Evolutionary conservation across 2,888 invertebrate genomes (phyloP).

Genomic region (Dolichopus griseipennis): DNA sequence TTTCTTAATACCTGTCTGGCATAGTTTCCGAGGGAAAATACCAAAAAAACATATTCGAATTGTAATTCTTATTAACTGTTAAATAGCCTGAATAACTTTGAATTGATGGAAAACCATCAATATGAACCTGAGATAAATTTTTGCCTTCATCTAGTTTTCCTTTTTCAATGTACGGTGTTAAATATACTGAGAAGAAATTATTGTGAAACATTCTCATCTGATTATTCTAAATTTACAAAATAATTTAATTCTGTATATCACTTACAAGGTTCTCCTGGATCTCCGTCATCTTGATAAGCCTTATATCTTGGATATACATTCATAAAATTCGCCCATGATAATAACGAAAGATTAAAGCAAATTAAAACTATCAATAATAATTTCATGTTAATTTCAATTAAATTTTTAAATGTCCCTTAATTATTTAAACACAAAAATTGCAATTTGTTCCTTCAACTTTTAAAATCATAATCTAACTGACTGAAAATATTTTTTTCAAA

Average conservation of each 20-base stretch:
- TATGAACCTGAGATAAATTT: slow-evolving; percentile 27
- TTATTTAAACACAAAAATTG: background rate
- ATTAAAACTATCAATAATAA: background rate
- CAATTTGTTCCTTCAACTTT: background rate
- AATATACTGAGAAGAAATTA: background rate
- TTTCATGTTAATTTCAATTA: background rate
- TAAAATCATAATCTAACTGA: background rate
- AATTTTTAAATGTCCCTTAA: background rate
- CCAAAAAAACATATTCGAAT: slow-evolving; percentile 79
- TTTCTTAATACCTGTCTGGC: slow-evolving; percentile 28
- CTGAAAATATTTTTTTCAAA: background rate
- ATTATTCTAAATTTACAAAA: background rate
- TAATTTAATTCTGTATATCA: background rate
- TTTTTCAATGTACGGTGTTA: slow-evolving; percentile 22
- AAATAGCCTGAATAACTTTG: slow-evolving; percentile 46
- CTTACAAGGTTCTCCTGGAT: slow-evolving; percentile 43
- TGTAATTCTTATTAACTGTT: slow-evolving; percentile 64
- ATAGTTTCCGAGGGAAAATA: slow-evolving; percentile 55
- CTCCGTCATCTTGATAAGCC: slow-evolving; percentile 31
- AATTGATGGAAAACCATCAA: slow-evolving; percentile 34
- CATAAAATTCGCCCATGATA: slow-evolving; percentile 30
- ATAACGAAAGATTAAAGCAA: background rate
- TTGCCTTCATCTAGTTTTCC: slow-evolving; percentile 39
- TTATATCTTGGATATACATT: slow-evolving; percentile 41
- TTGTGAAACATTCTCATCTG: background rate